Base-by-base conservation (phyloP, 1,140 invertebrate genomes). In the Penaeus japonicus region DNA sequence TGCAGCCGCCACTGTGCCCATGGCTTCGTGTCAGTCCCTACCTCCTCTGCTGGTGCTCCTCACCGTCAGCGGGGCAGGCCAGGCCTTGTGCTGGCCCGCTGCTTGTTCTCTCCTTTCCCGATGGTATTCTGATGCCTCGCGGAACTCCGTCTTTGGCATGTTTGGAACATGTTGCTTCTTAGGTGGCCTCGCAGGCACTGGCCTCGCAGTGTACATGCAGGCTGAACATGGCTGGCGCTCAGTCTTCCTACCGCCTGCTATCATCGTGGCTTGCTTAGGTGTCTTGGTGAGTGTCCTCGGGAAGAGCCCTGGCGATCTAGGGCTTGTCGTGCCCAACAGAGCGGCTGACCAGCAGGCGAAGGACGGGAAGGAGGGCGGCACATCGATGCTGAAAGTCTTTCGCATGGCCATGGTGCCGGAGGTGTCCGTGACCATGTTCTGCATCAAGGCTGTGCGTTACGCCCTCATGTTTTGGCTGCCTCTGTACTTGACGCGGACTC, bases 381-480 rank as follows among this genome's bases (percentile, higher is more conserved):
- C 79, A 47, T 87, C 87, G 12, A 75, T 89, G 73, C 35, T 70
- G 24, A 65, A 55, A 62, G 85, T 93, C 22, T 92, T 92, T 92
- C 82, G 83, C 53, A 91, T 93, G 53, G 92, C 92, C 22, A 92
- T 92, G 90, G 92, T 94, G 30, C 91, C 92, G n/a, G 93, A 94
- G 90, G 92, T 94, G 30, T 92, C 94, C 22, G 78, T 93, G 32
- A 92, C 92, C 32, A 92, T 94, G 78, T 92, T 94, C 84, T 94
- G 93, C 90, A 91, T 94, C 3, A 94, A 94, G 91, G 91, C 93
- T 55, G 93, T 94, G 5, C 92, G 94, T 24, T 94, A 94, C 90
- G 92, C 92, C 87, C 93, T 94, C 92, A 94, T 93, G 90, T 93
- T 94, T 92, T 94, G 94, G 94, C 91, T 94, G 47, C 94, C 94